These are phyloP conservation scores for Lepidochitona cinerea DNA, from an alignment of 2,888 invertebrate genomes.

Conservation along the genomic window DNA sequence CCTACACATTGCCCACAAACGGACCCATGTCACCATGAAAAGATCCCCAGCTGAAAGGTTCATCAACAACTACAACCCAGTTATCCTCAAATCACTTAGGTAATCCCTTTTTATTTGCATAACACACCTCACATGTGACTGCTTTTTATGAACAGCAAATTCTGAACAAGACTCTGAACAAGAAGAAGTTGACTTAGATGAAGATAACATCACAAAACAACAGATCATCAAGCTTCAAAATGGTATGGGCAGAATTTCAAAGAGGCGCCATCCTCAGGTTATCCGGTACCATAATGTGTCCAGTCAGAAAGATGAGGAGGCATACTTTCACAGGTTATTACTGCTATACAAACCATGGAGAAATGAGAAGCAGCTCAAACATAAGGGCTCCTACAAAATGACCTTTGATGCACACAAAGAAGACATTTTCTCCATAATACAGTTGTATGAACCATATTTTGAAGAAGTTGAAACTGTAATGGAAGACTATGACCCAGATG, in stretches of 20 bases:
- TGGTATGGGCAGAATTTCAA: neutral
- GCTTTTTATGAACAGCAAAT: too few relatives aligned
- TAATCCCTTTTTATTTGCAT: neutral
- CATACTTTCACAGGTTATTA: neutral
- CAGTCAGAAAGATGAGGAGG: neutral
- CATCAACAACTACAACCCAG: conserved; percentile 26
- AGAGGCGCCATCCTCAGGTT: neutral
- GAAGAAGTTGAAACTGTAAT: neutral
- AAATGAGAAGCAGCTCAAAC: neutral
- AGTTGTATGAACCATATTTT: neutral
- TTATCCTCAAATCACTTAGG: conserved; percentile 15
- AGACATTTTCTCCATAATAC: neutral
- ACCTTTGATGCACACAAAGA: neutral
- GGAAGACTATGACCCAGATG: neutral
- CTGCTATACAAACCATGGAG: conserved; percentile 3
- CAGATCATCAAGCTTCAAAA: neutral
- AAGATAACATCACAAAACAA: neutral
- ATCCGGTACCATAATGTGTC: neutral
- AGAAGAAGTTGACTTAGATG: neutral
- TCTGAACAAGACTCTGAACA: neutral
- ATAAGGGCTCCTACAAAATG: neutral
- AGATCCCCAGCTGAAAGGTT: conserved; percentile 14
- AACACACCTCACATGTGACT: too few relatives aligned
- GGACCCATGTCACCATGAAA: neutral
- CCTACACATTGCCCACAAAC: neutral